Conservation (phyloP, 2,888 invertebrate genomes). For the Drosophila setosimentum region DNA sequence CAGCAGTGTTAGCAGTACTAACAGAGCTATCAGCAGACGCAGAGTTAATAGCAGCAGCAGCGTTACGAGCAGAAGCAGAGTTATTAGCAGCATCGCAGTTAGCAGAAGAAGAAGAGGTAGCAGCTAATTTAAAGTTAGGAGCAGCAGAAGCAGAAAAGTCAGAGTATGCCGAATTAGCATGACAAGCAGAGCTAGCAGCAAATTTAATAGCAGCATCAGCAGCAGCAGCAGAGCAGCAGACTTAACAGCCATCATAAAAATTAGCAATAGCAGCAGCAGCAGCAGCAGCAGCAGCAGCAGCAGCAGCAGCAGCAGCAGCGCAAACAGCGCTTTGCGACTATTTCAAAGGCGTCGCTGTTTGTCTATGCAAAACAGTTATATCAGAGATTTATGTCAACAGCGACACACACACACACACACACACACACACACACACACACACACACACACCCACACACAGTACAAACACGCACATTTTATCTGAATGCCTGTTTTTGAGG, state of each 20-base stretch:
- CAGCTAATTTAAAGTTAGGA: not conserved
- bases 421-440: constrained; percentile 1
- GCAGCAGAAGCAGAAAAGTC: not conserved
- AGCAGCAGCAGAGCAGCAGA: not conserved
- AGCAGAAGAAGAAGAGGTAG: not conserved
- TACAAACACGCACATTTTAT: constrained; percentile 1
- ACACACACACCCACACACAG: constrained; percentile 11
- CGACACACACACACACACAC: constrained; percentile 17
- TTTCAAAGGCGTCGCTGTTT: constrained; percentile 51
- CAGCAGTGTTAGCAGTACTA: no score
- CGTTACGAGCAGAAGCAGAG: not conserved
- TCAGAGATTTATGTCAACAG: constrained; percentile 59
- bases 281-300: not conserved
- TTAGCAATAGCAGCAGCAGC: not conserved
- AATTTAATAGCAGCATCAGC: not conserved
- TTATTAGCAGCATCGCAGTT: not conserved
- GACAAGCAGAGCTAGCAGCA: not conserved
- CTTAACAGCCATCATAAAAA: no score
- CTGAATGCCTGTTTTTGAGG: constrained; percentile 45
- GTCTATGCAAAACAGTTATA: constrained; percentile 64
- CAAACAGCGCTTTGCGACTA: constrained; percentile 33
- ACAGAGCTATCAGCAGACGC: not conserved
- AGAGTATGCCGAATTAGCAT: not conserved
- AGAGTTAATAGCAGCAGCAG: not conserved
- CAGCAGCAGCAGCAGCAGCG: constrained; percentile 17